Evolutionary conservation across 2,113 vertebrate species (phyloP).

Genomic region (Pelodiscus sinensis): DNA sequence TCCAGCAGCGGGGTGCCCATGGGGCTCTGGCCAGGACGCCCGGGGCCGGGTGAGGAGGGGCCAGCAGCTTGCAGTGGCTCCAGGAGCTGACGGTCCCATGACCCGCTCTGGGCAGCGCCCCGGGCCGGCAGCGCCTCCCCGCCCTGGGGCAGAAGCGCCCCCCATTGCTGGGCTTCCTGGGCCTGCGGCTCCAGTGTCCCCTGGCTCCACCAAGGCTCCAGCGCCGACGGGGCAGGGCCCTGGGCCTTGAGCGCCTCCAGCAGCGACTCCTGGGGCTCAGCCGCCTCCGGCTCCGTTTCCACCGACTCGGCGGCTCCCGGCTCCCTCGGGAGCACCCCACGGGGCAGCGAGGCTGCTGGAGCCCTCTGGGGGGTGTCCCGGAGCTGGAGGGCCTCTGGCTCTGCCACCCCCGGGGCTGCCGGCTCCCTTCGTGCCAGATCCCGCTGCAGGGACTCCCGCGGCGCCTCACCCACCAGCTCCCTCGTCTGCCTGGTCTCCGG

Average conservation of each 20-base stretch:
- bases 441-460: too few species aligned
- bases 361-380: too few species aligned
- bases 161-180: background rate
- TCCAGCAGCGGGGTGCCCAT: background rate
- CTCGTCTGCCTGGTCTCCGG: background rate
- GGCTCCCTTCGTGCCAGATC: too few species aligned
- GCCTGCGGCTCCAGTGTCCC: background rate
- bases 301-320: background rate
- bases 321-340: background rate
- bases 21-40: background rate
- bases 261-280: background rate
- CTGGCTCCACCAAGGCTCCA: too few species aligned
- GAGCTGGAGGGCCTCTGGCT: background rate
- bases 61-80: background rate
- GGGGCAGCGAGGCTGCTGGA: background rate
- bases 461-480: too few species aligned
- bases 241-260: too few species aligned
- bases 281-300: background rate
- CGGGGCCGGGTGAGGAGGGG: background rate
- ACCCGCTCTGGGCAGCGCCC: rapidly evolving
- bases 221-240: too few species aligned
- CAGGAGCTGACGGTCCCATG: background rate
- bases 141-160: background rate
- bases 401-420: too few species aligned
- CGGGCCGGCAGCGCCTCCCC: background rate